These are phyloP conservation scores for Gari tellinella DNA, from an alignment of 2,888 invertebrate species.

Conservation along the genomic window DNA sequence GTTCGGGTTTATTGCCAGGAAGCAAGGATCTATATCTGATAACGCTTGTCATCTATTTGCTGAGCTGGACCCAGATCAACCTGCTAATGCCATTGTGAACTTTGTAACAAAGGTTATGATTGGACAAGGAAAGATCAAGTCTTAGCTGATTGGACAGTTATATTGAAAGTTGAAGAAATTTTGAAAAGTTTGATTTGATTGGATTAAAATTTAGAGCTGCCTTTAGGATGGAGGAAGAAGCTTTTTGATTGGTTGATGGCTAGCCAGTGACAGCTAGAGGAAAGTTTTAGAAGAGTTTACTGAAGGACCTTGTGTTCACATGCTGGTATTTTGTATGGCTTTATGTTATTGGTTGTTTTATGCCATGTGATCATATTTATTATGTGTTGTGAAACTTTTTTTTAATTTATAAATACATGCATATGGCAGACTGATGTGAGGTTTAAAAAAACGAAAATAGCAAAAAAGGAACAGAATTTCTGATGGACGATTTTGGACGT, in stretches of 20 bases:
- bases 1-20: conserved; percentile 97
- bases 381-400: conserved; percentile 50
- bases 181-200: conserved; percentile 26
- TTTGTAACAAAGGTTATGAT: conserved; percentile 86
- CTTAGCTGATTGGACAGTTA: conserved; percentile 57
- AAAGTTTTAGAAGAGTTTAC: conserved; percentile 6
- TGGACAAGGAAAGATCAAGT: conserved; percentile 78
- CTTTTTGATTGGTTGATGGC: not conserved
- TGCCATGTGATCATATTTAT: conserved; percentile 46
- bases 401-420: conserved; percentile 31
- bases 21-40: conserved; percentile 93
- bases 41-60: conserved; percentile 99
- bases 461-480: not conserved
- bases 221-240: conserved; percentile 1
- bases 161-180: not conserved
- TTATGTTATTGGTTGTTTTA: conserved; percentile 35
- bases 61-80: conserved; percentile 95
- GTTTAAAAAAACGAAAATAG: not conserved
- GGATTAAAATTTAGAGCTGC: conserved; percentile 4
- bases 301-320: conserved; percentile 37
- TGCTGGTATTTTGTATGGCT: conserved; percentile 34
- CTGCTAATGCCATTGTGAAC: conserved; percentile 96
- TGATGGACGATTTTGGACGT: not conserved
- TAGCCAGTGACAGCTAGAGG: not conserved
- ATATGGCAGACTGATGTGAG: not conserved